Evolutionary conservation across 1,140 invertebrate species (phyloP), one percentile per base, ranked within the genome.

Genomic region (Bombus sibiricus): DNA sequence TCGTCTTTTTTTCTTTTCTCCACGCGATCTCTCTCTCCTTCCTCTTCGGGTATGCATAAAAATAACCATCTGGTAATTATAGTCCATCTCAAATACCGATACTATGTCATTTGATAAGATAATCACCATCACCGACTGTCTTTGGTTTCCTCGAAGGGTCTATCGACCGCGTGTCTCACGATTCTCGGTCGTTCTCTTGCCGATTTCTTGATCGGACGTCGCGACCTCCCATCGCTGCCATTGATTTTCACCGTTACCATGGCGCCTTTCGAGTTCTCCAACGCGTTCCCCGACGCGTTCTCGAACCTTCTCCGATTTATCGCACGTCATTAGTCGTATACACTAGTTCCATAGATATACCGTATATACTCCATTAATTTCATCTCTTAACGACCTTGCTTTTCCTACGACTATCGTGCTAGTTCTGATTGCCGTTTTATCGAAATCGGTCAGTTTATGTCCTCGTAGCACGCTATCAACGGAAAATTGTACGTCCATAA

Each of bases 231-330:
- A 32, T 64, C 71, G 59, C 39, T 57, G 13, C 57, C 47, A 64
- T 72, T 79, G 64, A 86, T 89, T 89, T 89, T 89, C 88, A 89
- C 88, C 88, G 88, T 89, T 89, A 89, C 66, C 37, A 39, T 66
- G 75, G 75, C 75, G 75, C 75, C 75, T 39, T 25, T 12, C 57
- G 13, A 32, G 28, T 57, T 34, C 34, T 32, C 13, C 75, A 10
- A 76, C 32, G 53, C 66, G 32, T 68, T 68, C 66, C 32, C 22
- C 18, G 8, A 68, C 18, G 25, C 74, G 34, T 76, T 59, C 47
- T 76, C 32, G 25, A 59, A 76, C 53, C 15, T 75, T 76, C 74
- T 13, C 12, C 53, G 32, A 76, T 59, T 68, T 68, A 68, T 68
- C 34, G 34, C 12, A 25, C 25, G 43, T n/a, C 62, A 64, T 75